Conservation (phyloP, 2,888 invertebrate genomes). For the Epinotia bilunana region DNA sequence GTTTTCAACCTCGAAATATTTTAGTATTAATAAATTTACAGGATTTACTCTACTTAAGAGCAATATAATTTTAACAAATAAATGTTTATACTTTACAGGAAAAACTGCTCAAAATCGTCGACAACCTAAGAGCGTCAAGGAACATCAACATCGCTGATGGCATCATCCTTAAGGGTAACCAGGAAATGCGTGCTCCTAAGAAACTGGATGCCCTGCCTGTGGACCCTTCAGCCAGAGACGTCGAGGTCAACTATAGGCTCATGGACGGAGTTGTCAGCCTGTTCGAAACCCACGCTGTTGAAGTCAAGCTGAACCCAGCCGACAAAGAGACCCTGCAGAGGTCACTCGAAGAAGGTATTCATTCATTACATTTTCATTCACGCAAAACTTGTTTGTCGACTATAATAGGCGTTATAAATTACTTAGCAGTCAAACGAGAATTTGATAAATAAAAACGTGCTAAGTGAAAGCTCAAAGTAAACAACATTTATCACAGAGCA, state of each 20-base stretch:
- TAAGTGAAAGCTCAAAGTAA: slow-evolving; percentile 40
- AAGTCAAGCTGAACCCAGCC: slow-evolving; percentile 91
- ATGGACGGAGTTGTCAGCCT: slow-evolving; percentile 90
- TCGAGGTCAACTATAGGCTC: slow-evolving; percentile 88
- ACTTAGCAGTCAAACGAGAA: slow-evolving; percentile 29
- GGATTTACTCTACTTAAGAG: no score
- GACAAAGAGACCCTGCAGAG: slow-evolving; percentile 89
- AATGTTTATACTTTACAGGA: slow-evolving; percentile 81
- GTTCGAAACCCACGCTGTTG: slow-evolving; percentile 90
- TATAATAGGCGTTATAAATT: slow-evolving; percentile 34
- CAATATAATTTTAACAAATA: slow-evolving; percentile 5
- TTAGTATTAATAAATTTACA: no score
- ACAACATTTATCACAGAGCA: slow-evolving; percentile 35
- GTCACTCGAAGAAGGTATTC: slow-evolving; percentile 91
- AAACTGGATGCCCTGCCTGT: slow-evolving; percentile 88
- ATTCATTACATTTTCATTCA: slow-evolving; percentile 28
- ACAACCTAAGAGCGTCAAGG: slow-evolving; percentile 75
- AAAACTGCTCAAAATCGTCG: slow-evolving; percentile 88
- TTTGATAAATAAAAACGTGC: slow-evolving; percentile 35
- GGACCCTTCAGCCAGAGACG: slow-evolving; percentile 89
- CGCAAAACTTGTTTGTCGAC: slow-evolving; percentile 25
- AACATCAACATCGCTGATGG: slow-evolving; percentile 86
- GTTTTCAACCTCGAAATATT: neutral
- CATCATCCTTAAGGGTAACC: slow-evolving; percentile 84
- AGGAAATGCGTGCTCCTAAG: slow-evolving; percentile 76